phyloP scores from a whole-genome alignment of 2,888 invertebrate species.

The Pammene aurita region DNA sequence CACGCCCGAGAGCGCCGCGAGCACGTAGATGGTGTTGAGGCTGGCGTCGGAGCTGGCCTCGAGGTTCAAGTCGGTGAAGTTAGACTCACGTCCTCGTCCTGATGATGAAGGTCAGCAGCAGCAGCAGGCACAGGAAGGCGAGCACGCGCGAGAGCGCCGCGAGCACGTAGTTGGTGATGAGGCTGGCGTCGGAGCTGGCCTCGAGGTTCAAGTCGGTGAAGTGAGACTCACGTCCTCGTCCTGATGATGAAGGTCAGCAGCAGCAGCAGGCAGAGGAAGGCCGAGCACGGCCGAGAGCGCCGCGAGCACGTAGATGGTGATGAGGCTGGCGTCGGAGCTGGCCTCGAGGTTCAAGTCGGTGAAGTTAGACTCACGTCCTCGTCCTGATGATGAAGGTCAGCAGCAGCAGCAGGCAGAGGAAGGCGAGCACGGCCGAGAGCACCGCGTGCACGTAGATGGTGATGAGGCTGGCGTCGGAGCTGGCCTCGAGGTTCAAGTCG shows the following conservation, averaged over 20 bases:
- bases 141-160: constrained; percentile 80
- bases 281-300: constrained; percentile 80
- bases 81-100: constrained; percentile 84
- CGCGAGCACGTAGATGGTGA: constrained; percentile 80
- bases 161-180: constrained; percentile 78
- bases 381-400: constrained; percentile 81
- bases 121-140: constrained; percentile 70
- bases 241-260: constrained; percentile 81
- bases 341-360: constrained; percentile 60
- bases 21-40: constrained; percentile 75
- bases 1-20: constrained; percentile 80
- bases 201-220: constrained; percentile 53
- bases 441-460: constrained; percentile 81
- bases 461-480: constrained; percentile 61
- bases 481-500: constrained; percentile 54
- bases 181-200: constrained; percentile 56
- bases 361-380: constrained; percentile 82
- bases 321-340: constrained; percentile 59
- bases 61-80: constrained; percentile 63
- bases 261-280: constrained; percentile 73
- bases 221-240: constrained; percentile 79
- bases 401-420: constrained; percentile 73
- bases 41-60: constrained; percentile 55
- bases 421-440: constrained; percentile 77
- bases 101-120: constrained; percentile 81